Base-by-base conservation (phyloP, 23 tunicate species). In the Ciona savignyi region DNA sequence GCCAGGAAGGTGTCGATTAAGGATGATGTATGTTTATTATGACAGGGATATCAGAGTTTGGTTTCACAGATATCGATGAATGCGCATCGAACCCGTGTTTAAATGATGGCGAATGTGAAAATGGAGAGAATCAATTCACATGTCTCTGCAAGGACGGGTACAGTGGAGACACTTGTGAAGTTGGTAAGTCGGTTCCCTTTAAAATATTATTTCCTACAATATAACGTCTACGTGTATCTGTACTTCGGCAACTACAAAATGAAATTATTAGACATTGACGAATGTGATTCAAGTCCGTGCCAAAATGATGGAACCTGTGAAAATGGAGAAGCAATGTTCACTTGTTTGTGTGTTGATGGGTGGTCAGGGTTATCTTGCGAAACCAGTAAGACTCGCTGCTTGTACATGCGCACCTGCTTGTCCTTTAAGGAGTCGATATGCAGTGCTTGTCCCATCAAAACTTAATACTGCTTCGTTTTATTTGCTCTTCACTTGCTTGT, bases 301-400 rank as follows among this genome's bases (percentile, higher is more conserved):
- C 74, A 73, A 25, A 85, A 85, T 48, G 84, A 77, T 24, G 93
- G 63, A 25, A 34, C 80, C 20, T 85, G 93, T 32, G 74, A 22
- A 0, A 81, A 84, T 64, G 72, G 67, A 29, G 51, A 27, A 15
- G 68, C 71, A 4, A 48, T 29, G 67, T 84, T 84, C 62, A 68
- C 78, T 28, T 84, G 90, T 42, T 29, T 51, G 0, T 84, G 90
- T 51, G 67, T 26, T 32, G 65, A 63, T 22, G 70, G 74, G 4
- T 84, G 90, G 90, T 28, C 51, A 28, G 90, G 90, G 22, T 60
- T 23, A 25, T 71, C 64, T 27, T 84, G 90, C 34, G 90, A 84
- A 62, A 71, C 19, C 26, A 72, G 90, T 84, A 30, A 62, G 83
- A 42, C 56, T 42, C 15, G 56, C 56, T 6, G 56, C 56, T 42